Evolutionary conservation across 2,797 vertebrate species (phyloP), one percentile per base, ranked within the genome.

Genomic region (Enteromius treurensis): DNA sequence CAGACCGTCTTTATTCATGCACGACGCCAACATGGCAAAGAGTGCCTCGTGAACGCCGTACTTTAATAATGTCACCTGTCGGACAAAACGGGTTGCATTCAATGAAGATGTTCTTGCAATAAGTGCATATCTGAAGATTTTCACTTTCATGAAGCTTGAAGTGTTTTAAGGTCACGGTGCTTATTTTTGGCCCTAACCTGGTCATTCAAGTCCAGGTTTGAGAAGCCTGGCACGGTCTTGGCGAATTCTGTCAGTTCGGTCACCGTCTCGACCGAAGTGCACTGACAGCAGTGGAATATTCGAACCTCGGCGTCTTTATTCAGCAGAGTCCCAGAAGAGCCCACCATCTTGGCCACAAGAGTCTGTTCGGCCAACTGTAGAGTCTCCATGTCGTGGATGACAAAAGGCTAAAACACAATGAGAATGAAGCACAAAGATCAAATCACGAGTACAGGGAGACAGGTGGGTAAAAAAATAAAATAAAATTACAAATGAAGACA

Each of bases 1-100:
- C 94, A 97, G 94, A 19, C 96, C 96, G 0, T 97, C 96, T 84
- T 97, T 97, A 90, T 97, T 97, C 96, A 97, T 97, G 55, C 95
- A 92, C 1, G 96, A 96, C 1, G 96, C 95, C 90, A 96, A 65
- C 96, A 97, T 96, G 21, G 96, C 94, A 84, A 97, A 97, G 68
- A 97, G 95, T 88, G 96, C 96, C 91, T 97, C 96, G 3, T 97
- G 94, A 17, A 97, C 96, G 0, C 96, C 96, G 0, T 97, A 97
- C 77, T 97, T 97, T 37, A 97, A 69, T 29, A 97, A 85, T 0
- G 96, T 97, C 86, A 97, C 96, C 90, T 88, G 58, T 34, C 7
- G 2, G 17, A 75, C 51, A 34, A 47, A 34, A 65, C 71, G 21
- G n/a, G 34, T 5, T 34, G 65, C 21, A 3, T 65, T 71, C 0